These are phyloP conservation scores for Cricetomys ansorgei DNA, from an alignment of 2,113 vertebrate species.

Conservation along the genomic window DNA sequence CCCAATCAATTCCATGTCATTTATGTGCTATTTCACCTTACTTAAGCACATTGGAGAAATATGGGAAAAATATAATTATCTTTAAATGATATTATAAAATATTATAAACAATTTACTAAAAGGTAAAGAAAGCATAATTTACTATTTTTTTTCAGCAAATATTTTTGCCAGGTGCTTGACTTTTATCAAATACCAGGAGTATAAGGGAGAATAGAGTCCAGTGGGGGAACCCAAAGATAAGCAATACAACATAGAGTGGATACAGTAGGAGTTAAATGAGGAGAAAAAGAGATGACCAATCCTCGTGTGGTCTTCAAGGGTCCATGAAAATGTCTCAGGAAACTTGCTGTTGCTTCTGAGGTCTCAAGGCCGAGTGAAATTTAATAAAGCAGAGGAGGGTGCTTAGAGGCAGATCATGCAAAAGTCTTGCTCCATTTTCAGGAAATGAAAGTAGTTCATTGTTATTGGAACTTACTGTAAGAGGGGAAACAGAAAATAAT, in stretches of 20 bases:
- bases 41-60: neutral
- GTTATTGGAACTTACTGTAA: neutral
- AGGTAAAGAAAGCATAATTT: neutral
- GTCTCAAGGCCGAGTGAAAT: neutral
- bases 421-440: neutral
- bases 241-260: neutral
- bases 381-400: neutral
- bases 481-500: neutral
- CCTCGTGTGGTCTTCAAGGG: neutral
- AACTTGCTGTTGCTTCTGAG: neutral
- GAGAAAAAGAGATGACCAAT: neutral
- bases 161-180: neutral
- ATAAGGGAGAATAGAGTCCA: neutral
- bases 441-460: slow-evolving; percentile 55
- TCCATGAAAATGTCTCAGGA: neutral
- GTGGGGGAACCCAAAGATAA: neutral
- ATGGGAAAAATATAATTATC: neutral
- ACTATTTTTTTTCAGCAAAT: neutral
- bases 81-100: slow-evolving; percentile 20
- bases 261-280: neutral
- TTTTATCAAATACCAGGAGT: neutral
- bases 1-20: neutral
- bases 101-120: neutral
- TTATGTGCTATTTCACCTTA: neutral
- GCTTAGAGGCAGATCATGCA: neutral